Evolutionary conservation across 2,888 invertebrate species (phyloP), one percentile per base, ranked within the genome.

Genomic region (Pterobdella sp.): DNA sequence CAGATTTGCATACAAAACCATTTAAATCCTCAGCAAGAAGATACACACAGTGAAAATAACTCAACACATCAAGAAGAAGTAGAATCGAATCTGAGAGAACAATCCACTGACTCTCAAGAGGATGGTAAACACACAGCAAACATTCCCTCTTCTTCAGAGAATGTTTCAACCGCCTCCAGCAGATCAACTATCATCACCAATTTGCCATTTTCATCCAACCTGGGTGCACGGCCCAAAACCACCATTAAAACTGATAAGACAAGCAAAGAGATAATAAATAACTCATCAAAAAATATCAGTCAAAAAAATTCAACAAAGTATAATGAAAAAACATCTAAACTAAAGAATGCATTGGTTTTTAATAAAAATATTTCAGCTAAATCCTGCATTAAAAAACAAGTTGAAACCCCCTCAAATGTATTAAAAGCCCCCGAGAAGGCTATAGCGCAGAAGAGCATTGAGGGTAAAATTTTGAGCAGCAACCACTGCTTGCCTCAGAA

Each of bases 171-270:
- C 60, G n/a, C 26, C n/a, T 3, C 60, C 60, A 56, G 3, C 60
- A 22, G 4, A 22, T 14, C 4, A 56, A 26, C 60, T n/a, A n/a
- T n/a, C n/a, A n/a, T n/a, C 60, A 56, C 60, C 60, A 4, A 4
- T 56, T 26, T 22, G 4, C n/a, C 60, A 56, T 56, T 26, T 26
- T 26, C 60, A 4, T 18, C 60, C 60, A 56, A 56, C n/a, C 60
- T 56, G 14, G 60, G 60, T 4, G 60, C 60, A 56, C 60, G 60
- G n/a, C 60, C 60, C n/a, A 56, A 56, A 56, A 56, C 60, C 60
- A n/a, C n/a, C n/a, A n/a, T n/a, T n/a, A n/a, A n/a, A n/a, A n/a
- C n/a, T n/a, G n/a, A n/a, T n/a, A n/a, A n/a, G n/a, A n/a, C n/a
- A n/a, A n/a, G n/a, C n/a, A n/a, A n/a, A n/a, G n/a, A n/a, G n/a